These are phyloP conservation scores for Brachyopa scutellaris DNA, from an alignment of 2,888 invertebrate genomes.

Conservation along the genomic window DNA sequence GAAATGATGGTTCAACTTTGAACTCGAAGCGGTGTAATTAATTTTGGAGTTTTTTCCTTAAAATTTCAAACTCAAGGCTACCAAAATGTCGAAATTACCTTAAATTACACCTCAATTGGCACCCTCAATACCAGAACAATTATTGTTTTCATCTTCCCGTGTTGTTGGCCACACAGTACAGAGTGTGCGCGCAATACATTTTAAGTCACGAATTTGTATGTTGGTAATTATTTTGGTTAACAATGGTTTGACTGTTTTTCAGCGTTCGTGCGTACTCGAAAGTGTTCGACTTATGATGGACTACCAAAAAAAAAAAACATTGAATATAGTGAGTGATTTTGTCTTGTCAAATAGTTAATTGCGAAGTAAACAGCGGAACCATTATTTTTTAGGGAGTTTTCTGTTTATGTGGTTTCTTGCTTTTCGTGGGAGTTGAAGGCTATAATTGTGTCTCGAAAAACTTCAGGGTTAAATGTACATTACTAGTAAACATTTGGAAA, in stretches of 20 bases:
- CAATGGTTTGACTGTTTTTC: constrained; percentile 26
- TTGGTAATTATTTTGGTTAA: constrained; percentile 20
- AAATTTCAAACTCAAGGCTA: constrained; percentile 25
- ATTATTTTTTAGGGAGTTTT: constrained; percentile 5
- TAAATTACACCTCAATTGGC: constrained; percentile 62
- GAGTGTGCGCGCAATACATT: background rate
- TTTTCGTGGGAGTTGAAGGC: background rate
- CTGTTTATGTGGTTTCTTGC: background rate
- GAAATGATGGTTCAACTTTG: constrained; percentile 23
- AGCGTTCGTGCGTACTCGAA: background rate
- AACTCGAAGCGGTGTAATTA: background rate
- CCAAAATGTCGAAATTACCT: constrained; percentile 34
- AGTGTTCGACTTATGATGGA: background rate
- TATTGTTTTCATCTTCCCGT: constrained; percentile 33
- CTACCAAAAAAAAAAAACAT: too few relatives aligned
- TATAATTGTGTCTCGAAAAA: background rate
- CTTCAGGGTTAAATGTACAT: constrained; percentile 5
- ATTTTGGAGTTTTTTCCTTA: background rate
- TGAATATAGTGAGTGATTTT: constrained; percentile 24
- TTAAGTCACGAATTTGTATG: constrained; percentile 24
- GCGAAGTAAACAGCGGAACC: constrained; percentile 37
- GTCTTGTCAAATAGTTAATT: constrained; percentile 25
- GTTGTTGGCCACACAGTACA: background rate
- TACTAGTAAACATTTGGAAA: too few relatives aligned
- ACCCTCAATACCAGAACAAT: constrained; percentile 49